phyloP scores from a whole-genome alignment of 2,797 vertebrate genomes.

The Sphenodon punctatus region DNA sequence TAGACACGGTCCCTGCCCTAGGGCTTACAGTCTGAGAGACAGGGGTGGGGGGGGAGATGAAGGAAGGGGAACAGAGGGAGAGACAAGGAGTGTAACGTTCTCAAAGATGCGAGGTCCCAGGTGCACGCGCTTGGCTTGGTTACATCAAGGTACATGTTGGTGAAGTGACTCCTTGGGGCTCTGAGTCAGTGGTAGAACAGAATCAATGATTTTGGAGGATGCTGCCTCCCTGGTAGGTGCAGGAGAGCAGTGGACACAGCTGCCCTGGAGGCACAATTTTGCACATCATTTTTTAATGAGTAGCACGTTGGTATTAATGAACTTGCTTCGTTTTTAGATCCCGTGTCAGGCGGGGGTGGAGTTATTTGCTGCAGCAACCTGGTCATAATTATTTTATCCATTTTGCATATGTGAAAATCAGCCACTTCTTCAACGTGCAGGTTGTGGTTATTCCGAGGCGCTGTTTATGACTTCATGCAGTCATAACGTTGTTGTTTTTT shows the following conservation, averaged over 20 bases:
- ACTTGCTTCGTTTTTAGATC: background rate
- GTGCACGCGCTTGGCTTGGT: too few relatives aligned
- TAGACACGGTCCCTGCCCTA: too few relatives aligned
- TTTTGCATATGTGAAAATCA: conserved; percentile 40
- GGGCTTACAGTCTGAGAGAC: too few relatives aligned
- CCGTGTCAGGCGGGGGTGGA: background rate
- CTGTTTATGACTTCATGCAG: conserved; percentile 32
- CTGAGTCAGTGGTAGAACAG: too few relatives aligned
- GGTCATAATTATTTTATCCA: conserved; percentile 35
- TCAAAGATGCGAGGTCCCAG: too few relatives aligned
- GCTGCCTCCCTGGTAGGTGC: background rate
- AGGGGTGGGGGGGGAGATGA: too few relatives aligned
- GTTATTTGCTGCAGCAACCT: conserved; percentile 27
- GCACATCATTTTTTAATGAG: background rate
- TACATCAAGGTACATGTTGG: too few relatives aligned
- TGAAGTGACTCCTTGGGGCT: too few relatives aligned
- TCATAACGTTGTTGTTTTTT: too few relatives aligned
- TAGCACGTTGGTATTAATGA: background rate
- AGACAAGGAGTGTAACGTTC: too few relatives aligned
- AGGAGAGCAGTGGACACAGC: background rate
- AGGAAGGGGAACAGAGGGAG: too few relatives aligned
- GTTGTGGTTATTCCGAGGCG: background rate
- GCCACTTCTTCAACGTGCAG: conserved; percentile 1
- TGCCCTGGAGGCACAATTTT: background rate
- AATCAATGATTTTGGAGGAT: too few relatives aligned